Evolutionary conservation across 2,113 vertebrate genomes (phyloP).

Genomic region (Melanocharis versteri): DNA sequence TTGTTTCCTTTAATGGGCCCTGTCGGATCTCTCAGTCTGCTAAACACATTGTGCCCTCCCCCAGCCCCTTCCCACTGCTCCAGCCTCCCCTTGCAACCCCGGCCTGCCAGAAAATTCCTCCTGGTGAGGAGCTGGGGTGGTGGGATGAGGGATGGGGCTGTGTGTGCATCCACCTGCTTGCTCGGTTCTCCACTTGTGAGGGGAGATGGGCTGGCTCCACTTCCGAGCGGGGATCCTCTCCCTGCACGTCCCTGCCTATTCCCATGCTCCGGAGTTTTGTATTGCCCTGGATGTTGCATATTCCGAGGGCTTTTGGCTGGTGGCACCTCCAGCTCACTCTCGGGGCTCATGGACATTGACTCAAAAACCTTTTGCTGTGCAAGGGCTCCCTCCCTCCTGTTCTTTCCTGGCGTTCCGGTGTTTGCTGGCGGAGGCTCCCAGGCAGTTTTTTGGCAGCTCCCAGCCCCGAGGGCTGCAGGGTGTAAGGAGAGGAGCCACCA

Average conservation of each 20-base stretch:
- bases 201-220: accelerated
- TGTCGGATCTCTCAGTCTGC: constrained; percentile 48
- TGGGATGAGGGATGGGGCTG: neutral
- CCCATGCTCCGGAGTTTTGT: accelerated
- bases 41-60: constrained; percentile 47
- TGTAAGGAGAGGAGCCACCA: constrained; percentile 27
- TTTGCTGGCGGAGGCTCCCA: neutral
- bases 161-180: neutral
- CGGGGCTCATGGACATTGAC: neutral
- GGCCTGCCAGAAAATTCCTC: neutral
- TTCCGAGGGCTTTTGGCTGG: neutral
- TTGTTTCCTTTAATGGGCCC: constrained; percentile 61
- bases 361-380: neutral
- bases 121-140: neutral
- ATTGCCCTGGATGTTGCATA: accelerated
- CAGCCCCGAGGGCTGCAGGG: neutral
- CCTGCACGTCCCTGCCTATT: neutral
- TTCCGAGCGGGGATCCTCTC: accelerated
- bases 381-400: neutral
- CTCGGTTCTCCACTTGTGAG: accelerated
- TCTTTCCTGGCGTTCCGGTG: neutral
- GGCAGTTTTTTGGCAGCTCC: constrained; percentile 23
- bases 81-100: neutral
- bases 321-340: neutral
- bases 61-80: neutral